Base-by-base conservation (phyloP, 2,888 invertebrate genomes). In the Cinara cedri region DNA sequence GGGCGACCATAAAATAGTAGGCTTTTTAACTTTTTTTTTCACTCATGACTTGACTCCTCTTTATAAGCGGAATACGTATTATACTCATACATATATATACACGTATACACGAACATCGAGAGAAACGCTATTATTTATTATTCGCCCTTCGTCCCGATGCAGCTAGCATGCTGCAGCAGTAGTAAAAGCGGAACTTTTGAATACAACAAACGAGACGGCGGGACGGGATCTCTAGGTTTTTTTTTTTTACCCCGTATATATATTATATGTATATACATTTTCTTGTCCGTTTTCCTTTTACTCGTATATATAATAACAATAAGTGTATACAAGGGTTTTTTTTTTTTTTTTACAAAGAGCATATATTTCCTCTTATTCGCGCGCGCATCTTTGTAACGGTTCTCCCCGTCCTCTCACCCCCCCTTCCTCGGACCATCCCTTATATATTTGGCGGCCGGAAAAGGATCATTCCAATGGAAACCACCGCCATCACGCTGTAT, bases 1-100 rank as follows among this genome's bases (percentile, higher is more conserved):
- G 49, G 34, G 6, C 46, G 60, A 21, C 70, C 57, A 11, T 78
- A 60, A 70, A 70, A 62, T 54, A 68, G 66, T 46, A 16, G 46
- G 44, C 49, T 70, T 78, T 70, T 78, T 70, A 60, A 78, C 60
- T 62, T 60, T 78, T 34, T 34, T 34, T 68, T 78, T 78, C 60
- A 70, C 78, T 78, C 78, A 60, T 62, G 78, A 70, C 78, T 78
- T 78, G 68, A 60, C 68, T 78, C 78, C 70, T 78, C 78, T 78
- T 78, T 78, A 60, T 78, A 70, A 46, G 60, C 55, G 26, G 16
- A 76, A 76, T 72, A 60, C 21, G 26, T 44, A n/a, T n/a, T n/a
- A n/a, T n/a, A n/a, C n/a, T n/a, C n/a, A n/a, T n/a, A n/a, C n/a
- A n/a, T n/a, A n/a, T n/a, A n/a, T n/a, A 71, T 57, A 60, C 21